A percentile compares a stretch with the other conserved stretches of the same genome.
Evolutionary conservation across 2,797 vertebrate species (phyloP).

Genomic region (Leuciscus waleckii): DNA sequence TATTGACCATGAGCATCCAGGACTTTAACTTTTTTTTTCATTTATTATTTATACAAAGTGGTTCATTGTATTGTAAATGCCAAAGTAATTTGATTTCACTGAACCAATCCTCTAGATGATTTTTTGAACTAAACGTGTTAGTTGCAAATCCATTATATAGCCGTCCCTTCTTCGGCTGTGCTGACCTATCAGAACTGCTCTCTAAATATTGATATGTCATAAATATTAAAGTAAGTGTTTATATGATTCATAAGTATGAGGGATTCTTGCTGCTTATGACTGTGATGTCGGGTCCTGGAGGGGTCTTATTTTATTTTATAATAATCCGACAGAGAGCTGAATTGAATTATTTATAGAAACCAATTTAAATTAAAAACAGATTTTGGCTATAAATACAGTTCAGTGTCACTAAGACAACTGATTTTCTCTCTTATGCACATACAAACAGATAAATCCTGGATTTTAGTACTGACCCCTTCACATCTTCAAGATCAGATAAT

Average conservation of each 20-base stretch:
- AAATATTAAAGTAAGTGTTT: conserved; percentile 52
- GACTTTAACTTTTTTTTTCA: neutral
- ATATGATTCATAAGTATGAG: conserved; percentile 33
- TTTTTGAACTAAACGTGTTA: conserved; percentile 18
- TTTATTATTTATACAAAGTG: conserved; percentile 15
- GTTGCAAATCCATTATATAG: conserved; percentile 34
- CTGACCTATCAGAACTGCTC: conserved; percentile 18
- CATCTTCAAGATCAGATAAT: conserved; percentile 81
- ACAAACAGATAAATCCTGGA: conserved; percentile 17
- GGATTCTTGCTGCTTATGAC: conserved; percentile 32
- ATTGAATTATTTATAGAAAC: conserved; percentile 77
- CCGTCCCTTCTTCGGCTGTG: neutral
- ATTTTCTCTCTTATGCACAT: neutral
- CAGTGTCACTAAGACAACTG: conserved; percentile 53
- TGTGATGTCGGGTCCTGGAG: conserved; percentile 30
- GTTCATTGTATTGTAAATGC: neutral
- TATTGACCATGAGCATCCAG: neutral
- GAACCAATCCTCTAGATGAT: neutral
- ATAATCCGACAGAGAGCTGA: conserved; percentile 43
- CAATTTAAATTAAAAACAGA: conserved; percentile 77
- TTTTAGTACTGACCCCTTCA: conserved; percentile 57
- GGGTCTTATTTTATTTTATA: conserved; percentile 48
- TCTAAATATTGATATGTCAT: conserved; percentile 55
- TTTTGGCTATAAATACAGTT: conserved; percentile 76
- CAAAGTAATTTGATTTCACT: conserved; percentile 5